These are phyloP conservation scores for Platycnemis pennipes DNA, from an alignment of 2,888 invertebrate species.

Conservation along the genomic window DNA sequence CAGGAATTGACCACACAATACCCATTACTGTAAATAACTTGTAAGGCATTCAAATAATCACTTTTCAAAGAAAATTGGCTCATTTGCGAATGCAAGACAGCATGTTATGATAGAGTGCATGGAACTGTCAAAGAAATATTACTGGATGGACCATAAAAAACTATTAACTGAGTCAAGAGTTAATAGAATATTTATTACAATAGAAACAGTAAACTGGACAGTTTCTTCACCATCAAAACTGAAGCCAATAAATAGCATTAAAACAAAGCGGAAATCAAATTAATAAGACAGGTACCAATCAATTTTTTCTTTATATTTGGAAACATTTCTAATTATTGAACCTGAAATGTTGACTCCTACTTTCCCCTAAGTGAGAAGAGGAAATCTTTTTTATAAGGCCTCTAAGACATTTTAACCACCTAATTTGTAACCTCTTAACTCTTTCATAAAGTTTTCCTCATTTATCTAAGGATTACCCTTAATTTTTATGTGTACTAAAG, in stretches of 20 bases:
- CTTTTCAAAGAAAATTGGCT: neutral
- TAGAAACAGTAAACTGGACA: neutral
- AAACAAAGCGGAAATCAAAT: neutral
- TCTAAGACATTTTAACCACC: neutral
- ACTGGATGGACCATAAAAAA: neutral
- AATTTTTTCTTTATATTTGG: neutral
- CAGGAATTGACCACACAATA: neutral
- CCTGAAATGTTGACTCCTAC: neutral
- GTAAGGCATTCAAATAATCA: neutral
- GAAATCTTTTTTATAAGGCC: neutral
- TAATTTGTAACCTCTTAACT: neutral
- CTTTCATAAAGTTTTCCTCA: neutral
- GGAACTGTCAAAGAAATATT: neutral
- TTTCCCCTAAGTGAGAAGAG: neutral
- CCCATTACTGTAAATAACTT: neutral
- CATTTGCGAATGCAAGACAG: neutral
- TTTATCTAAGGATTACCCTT: neutral
- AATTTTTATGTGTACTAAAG: neutral
- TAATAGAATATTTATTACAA: neutral
- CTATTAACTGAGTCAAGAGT: neutral
- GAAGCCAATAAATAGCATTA: neutral
- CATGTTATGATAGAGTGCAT: neutral
- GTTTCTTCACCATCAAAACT: neutral
- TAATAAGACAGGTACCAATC: neutral
- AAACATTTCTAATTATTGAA: neutral